Conservation (phyloP, 2,888 invertebrate genomes). For the Lamproptera curius region DNA sequence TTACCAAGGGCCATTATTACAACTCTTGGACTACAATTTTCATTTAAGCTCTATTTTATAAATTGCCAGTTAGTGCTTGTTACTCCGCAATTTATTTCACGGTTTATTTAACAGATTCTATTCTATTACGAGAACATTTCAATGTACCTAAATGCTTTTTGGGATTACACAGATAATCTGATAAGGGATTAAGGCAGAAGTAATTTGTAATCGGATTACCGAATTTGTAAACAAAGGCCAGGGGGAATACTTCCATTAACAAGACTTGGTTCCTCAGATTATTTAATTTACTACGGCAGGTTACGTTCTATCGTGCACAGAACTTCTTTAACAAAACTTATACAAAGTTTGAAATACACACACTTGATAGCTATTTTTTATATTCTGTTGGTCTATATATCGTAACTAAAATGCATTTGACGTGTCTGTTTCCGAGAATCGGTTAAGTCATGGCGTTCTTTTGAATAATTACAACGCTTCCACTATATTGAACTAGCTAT, state of each 20-base stretch:
- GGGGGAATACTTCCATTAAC: neutral
- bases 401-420: neutral
- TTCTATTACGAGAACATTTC: too few species aligned
- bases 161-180: too few species aligned
- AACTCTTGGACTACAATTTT: too few species aligned
- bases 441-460: neutral
- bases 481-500: neutral
- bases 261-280: neutral
- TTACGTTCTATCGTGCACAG: neutral
- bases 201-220: conserved; percentile 7
- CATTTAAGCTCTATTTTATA: too few species aligned
- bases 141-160: too few species aligned
- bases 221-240: conserved; percentile 10
- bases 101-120: too few species aligned
- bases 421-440: neutral
- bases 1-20: too few species aligned
- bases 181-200: neutral
- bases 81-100: too few species aligned
- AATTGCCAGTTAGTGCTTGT: too few species aligned
- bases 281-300: neutral
- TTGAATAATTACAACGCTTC: neutral
- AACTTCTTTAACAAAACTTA: neutral
- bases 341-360: neutral
- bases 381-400: neutral
- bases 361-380: neutral